Evolutionary conservation across 1,140 invertebrate species (phyloP), one percentile per base, ranked within the genome.

Genomic region (Ceratina calcarata): DNA sequence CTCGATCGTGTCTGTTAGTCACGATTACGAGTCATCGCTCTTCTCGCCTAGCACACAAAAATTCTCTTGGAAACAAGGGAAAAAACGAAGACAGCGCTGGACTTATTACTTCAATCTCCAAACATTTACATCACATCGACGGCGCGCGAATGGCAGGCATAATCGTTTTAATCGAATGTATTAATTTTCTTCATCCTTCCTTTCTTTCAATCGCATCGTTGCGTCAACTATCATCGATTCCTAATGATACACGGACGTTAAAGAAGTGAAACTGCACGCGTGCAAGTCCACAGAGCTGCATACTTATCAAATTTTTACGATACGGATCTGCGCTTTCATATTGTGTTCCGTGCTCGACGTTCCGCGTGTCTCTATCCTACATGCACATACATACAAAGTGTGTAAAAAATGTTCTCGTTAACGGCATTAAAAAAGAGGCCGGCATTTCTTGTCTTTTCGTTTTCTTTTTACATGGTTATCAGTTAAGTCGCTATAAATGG

Each of bases 1-100:
- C 74, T 78, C 58, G 71, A 81, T 49, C 62, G 37, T 78, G 66
- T 58, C 60, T 58, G 70, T 53, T 71, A 71, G 22, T 45, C 27
- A 66, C 66, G 27, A 37, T 70, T 55, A 53, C 3, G 57, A 66
- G 73, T 62, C 37, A 45, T 68, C 20, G 51, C 67, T n/a, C 24
- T 49, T 55, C 27, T n/a, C 53, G 45, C 18, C n/a, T 24, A 12
- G 4, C 22, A 49, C 20, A 51, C 66, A 15, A 24, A 37, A 65
- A 58, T 62, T 24, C 24, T 22, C 12, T 51, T 27, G 20, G 13
- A 65, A 65, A 61, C 6, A 2, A 51, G 13, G 18, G 20, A 22
- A 45, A 58, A 37, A 18, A 68, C 61, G 49, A 8, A 18, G 18
- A 58, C 61, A n/a, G 16, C 55, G 58, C 27, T 69, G 24, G 16